phyloP scores from a whole-genome alignment of 1,140 invertebrate genomes.

The Lucilia sericata region DNA sequence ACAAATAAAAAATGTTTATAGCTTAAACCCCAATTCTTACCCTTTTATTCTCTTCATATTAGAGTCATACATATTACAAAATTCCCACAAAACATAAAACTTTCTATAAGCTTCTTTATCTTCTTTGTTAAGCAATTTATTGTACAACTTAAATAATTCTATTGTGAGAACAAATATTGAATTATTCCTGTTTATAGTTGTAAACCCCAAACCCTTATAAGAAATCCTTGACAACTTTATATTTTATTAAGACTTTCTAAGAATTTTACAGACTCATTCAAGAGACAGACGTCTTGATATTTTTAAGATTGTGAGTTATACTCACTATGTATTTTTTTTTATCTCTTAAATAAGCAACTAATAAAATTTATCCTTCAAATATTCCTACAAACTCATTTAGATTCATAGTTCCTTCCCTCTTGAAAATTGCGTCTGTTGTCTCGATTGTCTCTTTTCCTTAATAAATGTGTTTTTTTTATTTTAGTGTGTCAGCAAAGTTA shows the following conservation, averaged over 20 bases:
- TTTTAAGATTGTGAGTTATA: neutral
- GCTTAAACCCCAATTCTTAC: too few species aligned
- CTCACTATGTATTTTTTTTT: too few species aligned
- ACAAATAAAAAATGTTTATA: too few species aligned
- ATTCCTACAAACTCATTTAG: neutral
- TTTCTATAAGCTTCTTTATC: too few species aligned
- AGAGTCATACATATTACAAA: too few species aligned
- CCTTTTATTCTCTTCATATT: too few species aligned
- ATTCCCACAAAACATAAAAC: too few species aligned
- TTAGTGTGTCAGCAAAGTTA: neutral
- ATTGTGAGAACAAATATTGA: too few species aligned
- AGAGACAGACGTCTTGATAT: neutral
- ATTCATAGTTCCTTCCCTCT: too few species aligned
- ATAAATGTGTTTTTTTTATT: neutral
- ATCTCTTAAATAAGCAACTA: neutral
- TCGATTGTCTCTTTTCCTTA: neutral
- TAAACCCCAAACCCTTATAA: neutral
- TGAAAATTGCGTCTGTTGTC: neutral
- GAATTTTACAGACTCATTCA: neutral
- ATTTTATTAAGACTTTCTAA: neutral
- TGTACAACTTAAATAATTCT: too few species aligned
- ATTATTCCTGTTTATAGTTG: too few species aligned
- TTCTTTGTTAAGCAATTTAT: too few species aligned
- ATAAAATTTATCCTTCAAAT: neutral
- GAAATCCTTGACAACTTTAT: neutral